Evolutionary conservation across 2,888 invertebrate genomes (phyloP).

Genomic region (Aradus depressus): DNA sequence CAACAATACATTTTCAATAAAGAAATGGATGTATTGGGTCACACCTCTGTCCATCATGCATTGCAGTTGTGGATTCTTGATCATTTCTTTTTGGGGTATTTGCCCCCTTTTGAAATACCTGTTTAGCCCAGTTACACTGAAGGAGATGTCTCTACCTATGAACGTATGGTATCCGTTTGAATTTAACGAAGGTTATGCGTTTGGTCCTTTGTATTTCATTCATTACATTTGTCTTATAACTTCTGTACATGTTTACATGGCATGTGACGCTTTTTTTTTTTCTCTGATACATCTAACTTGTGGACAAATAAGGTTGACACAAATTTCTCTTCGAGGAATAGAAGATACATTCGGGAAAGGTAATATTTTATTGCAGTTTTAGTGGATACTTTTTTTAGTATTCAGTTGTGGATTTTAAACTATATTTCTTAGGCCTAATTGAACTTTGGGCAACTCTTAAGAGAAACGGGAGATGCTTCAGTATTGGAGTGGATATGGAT

Average conservation of each 20-base stretch:
- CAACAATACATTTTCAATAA: no score
- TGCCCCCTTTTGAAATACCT: slow-evolving; percentile 10
- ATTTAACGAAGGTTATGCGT: not conserved
- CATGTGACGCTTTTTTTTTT: slow-evolving; percentile 27
- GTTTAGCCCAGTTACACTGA: slow-evolving; percentile 1
- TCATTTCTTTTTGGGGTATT: slow-evolving; percentile 10
- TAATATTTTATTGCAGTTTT: no score
- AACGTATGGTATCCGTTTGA: slow-evolving; percentile 12
- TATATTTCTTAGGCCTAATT: no score
- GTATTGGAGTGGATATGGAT: no score
- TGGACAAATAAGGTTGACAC: no score
- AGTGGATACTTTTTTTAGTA: no score
- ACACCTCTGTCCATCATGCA: slow-evolving; percentile 1
- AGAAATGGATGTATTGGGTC: no score
- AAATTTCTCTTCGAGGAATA: no score
- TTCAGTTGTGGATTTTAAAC: no score
- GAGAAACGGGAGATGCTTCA: no score
- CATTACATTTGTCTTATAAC: slow-evolving; percentile 11
- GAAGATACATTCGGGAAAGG: no score
- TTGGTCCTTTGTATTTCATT: slow-evolving; percentile 16
- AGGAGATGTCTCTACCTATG: slow-evolving; percentile 6
- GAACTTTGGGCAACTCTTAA: no score
- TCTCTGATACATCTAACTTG: slow-evolving; percentile 26
- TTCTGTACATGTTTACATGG: slow-evolving; percentile 25
- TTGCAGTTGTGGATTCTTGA: slow-evolving; percentile 5